Evolutionary conservation across 2,888 invertebrate genomes (phyloP).

Genomic region (Nomada ferruginata): DNA sequence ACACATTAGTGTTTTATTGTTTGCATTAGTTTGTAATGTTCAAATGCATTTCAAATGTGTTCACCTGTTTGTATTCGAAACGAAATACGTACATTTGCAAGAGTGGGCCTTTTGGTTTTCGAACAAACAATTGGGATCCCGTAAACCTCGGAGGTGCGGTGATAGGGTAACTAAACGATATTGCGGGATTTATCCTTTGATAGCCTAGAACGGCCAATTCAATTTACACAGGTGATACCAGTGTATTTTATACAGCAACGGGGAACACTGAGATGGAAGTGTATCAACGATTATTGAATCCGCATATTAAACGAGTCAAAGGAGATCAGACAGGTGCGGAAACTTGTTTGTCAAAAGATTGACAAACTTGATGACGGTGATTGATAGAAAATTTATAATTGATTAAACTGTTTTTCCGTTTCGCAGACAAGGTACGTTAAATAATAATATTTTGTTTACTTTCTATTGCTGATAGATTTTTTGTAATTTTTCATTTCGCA

Average conservation of each 20-base stretch:
- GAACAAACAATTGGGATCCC: conserved; percentile 1
- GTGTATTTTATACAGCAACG: not conserved
- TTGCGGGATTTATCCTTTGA: conserved; percentile 21
- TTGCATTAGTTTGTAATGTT: not conserved
- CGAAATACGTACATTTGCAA: not conserved
- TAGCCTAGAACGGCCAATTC: conserved; percentile 25
- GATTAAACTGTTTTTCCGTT: too few relatives aligned
- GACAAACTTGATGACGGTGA: not conserved
- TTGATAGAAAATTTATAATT: too few relatives aligned
- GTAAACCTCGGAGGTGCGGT: not conserved
- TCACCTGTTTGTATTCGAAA: not conserved
- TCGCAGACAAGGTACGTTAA: too few relatives aligned
- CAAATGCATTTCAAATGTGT: not conserved
- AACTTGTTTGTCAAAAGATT: conserved; percentile 2
- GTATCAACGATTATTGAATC: conserved; percentile 2
- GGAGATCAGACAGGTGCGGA: not conserved
- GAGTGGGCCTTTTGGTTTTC: not conserved
- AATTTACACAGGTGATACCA: conserved; percentile 21
- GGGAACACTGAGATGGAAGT: conserved; percentile 9
- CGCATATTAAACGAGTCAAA: not conserved
- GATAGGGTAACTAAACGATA: conserved; percentile 9
- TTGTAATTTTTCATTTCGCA: too few relatives aligned
- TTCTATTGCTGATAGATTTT: too few relatives aligned
- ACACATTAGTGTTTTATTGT: too few relatives aligned
- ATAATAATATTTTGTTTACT: too few relatives aligned